A percentile compares a stretch with the other conserved stretches of the same genome.
Conservation (phyloP, 92 coral and sea anemone species). For the Porites evermanni region DNA sequence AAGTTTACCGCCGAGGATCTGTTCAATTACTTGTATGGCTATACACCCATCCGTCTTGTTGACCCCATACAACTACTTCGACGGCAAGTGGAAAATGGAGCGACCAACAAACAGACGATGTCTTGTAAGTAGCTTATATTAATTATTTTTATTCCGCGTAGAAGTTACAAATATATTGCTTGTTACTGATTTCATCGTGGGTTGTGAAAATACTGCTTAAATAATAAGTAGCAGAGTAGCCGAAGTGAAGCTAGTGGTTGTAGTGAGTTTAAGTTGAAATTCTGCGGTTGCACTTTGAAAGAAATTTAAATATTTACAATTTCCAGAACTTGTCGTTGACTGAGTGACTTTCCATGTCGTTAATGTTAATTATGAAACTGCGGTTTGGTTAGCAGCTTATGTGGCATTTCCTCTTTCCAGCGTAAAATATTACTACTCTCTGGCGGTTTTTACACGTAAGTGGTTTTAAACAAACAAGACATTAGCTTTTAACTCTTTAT, state of each 20-base stretch:
- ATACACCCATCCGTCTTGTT: slow-evolving; percentile 91
- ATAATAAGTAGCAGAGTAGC: background rate
- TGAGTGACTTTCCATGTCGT: background rate
- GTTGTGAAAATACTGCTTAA: background rate
- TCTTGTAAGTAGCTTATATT: slow-evolving; percentile 68
- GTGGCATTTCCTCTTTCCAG: background rate
- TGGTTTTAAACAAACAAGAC: slow-evolving; percentile 8
- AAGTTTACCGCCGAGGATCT: slow-evolving; percentile 78
- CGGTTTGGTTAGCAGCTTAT: too few species aligned
- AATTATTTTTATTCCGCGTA: background rate
- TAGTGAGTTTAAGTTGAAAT: background rate
- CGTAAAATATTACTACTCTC: background rate
- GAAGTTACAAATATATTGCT: background rate
- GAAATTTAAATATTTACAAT: background rate
- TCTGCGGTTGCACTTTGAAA: background rate
- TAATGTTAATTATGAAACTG: background rate
- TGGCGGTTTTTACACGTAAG: background rate
- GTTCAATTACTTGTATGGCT: slow-evolving; percentile 90
- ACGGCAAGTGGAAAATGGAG: slow-evolving; percentile 60
- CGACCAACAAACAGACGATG: slow-evolving; percentile 39
- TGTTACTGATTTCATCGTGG: background rate
- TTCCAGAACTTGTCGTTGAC: background rate
- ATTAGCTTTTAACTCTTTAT: background rate
- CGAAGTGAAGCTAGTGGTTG: background rate
- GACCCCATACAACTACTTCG: slow-evolving; percentile 85